Evolutionary conservation across 2,888 invertebrate species (phyloP), one percentile per base, ranked within the genome.

Genomic region (Crioceris asparagi): DNA sequence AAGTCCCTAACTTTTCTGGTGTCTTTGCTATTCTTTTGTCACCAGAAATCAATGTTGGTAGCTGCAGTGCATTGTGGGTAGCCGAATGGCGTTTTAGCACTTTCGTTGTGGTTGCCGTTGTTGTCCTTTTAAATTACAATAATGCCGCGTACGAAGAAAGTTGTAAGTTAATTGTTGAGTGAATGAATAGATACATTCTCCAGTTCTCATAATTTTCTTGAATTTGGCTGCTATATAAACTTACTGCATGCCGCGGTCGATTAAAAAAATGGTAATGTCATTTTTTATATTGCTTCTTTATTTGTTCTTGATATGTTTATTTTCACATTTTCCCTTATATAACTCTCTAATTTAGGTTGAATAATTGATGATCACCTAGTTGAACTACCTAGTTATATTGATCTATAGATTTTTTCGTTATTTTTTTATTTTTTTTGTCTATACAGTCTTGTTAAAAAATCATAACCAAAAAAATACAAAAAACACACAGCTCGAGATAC

Each of bases 11-110:
- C 50, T 59, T 62, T 61, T 61, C 57, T 49, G 62, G 60, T 15
- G 61, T 50, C 45, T 59, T 61, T 50, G n/a, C n/a, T 42, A 56
- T 62, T 61, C 62, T 62, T 62, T 60, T 56, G 56, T 57, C 57
- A 52, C 62, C 50, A 62, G 62, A 62, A 64, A 65, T 65, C 64
- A 60, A 64, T 65, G 65, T 64, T 64, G 64, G 63, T 50, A 61
- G 53, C 47, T 49, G 55, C 54, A 52, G 45, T 52, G 60, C 54
- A 59, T 58, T 54, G 38, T 57, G 61, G 60, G 61, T 56, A 57
- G 42, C 44, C 34, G 45, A 48, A 63, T 61, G 61, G 61, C 57
- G 59, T 49, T 49, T 54, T 57, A 49, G 59, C 54, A 59, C 12
- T 33, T 25, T 21, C 57, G 56, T 41, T 50, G 45, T 45, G 40